Evolutionary conservation across 2,888 invertebrate species (phyloP).

Genomic region (Nephrotoma guestfalica): DNA sequence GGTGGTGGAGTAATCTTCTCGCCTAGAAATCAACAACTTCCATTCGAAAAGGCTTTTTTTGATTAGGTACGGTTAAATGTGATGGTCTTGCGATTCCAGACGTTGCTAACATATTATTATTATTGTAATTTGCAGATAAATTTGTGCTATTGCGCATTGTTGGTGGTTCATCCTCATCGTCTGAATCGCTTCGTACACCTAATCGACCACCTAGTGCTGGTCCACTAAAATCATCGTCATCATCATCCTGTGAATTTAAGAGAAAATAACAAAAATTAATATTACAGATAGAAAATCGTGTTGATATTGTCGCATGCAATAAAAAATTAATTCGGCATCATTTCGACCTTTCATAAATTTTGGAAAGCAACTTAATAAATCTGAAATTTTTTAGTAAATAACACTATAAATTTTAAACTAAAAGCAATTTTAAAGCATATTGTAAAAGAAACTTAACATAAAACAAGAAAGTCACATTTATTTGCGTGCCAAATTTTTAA

Average conservation of each 20-base stretch:
- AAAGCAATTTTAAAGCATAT: background rate
- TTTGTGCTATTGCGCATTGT: conserved; percentile 26
- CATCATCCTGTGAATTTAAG: conserved; percentile 27
- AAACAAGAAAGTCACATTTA: background rate
- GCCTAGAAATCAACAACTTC: conserved; percentile 39
- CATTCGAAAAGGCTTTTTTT: conserved; percentile 40
- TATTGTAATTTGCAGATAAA: background rate
- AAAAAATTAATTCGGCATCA: background rate
- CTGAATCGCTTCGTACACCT: conserved; percentile 29
- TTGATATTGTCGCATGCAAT: background rate
- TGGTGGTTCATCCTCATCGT: conserved; percentile 35
- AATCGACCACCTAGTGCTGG: conserved; percentile 30
- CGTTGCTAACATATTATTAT: background rate
- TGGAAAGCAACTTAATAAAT: background rate
- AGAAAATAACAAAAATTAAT: background rate
- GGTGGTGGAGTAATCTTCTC: background rate
- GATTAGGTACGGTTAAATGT: conserved; percentile 28
- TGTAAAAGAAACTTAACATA: background rate
- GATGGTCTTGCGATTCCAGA: background rate
- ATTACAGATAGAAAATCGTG: background rate
- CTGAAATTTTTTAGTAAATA: background rate
- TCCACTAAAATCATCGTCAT: conserved; percentile 34
- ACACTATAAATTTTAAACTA: background rate
- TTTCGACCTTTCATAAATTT: background rate
- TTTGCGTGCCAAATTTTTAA: background rate